These are phyloP conservation scores for Microctenopoma lineatum DNA, from an alignment of 2,797 vertebrate species.

Conservation along the genomic window DNA sequence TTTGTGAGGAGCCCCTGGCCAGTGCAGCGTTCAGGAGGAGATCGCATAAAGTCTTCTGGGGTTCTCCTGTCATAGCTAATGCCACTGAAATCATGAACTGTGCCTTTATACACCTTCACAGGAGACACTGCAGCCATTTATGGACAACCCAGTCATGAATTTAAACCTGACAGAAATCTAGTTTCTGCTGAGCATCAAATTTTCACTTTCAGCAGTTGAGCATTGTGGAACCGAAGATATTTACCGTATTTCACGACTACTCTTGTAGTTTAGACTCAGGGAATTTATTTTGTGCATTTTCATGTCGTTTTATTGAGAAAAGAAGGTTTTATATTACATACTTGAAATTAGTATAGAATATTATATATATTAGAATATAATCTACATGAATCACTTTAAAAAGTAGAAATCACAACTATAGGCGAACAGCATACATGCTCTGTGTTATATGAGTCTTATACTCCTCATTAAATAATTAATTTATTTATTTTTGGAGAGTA, in stretches of 20 bases:
- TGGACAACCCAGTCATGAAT: conserved; percentile 17
- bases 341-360: conserved; percentile 5
- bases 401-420: conserved; percentile 88
- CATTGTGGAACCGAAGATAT: conserved; percentile 56
- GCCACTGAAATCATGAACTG: conserved; percentile 67
- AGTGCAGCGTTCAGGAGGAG: conserved; percentile 54
- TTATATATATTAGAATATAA: conserved; percentile 67
- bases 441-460: conserved; percentile 47
- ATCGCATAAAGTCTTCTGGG: conserved; percentile 67
- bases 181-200: conserved; percentile 53
- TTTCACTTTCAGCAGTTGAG: conserved; percentile 54
- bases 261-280: conserved; percentile 42
- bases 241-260: conserved; percentile 44
- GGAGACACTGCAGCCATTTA: conserved; percentile 40
- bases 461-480: conserved; percentile 86
- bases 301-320: conserved; percentile 81
- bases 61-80: conserved; percentile 56
- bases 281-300: conserved; percentile 74
- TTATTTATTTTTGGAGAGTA: conserved; percentile 50
- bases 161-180: conserved; percentile 1
- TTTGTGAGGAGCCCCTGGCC: conserved; percentile 74
- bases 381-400: conserved; percentile 90
- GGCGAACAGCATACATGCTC: conserved; percentile 76
- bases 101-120: conserved; percentile 51
- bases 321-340: conserved; percentile 84